phyloP scores from a whole-genome alignment of 2,888 invertebrate genomes.

The Catonia carolina region DNA sequence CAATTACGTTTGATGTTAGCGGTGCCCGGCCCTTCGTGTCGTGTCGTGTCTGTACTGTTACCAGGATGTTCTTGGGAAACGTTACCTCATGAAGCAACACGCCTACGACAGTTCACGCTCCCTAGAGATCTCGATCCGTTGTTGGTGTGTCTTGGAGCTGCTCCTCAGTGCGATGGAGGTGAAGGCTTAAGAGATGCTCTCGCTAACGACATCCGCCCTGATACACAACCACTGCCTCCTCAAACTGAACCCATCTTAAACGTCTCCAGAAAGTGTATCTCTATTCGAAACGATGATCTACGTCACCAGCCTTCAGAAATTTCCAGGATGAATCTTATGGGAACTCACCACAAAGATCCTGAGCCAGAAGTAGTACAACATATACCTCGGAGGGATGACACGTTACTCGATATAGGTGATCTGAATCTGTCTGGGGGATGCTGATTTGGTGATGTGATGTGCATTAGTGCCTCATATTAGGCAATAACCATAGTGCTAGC shows the following conservation, averaged over 20 bases:
- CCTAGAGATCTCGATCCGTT: constrained; percentile 32
- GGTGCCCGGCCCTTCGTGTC: constrained; percentile 28
- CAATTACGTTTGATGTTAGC: constrained; percentile 28
- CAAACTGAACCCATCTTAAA: background rate
- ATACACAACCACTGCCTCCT: background rate
- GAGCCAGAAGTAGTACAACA: too few relatives aligned
- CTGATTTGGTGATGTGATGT: background rate
- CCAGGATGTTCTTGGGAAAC: constrained; percentile 32
- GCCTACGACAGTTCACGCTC: constrained; percentile 31
- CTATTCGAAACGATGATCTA: background rate
- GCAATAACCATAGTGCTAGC: too few relatives aligned
- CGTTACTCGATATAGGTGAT: background rate
- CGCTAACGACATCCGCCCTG: background rate
- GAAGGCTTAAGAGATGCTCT: constrained; percentile 28
- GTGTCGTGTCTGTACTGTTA: constrained; percentile 30
- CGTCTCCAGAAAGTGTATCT: background rate
- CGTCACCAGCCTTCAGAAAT: background rate
- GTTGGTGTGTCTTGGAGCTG: constrained; percentile 30
- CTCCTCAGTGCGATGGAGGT: constrained; percentile 32
- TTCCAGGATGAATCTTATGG: too few relatives aligned
- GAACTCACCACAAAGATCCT: too few relatives aligned
- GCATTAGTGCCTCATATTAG: background rate
- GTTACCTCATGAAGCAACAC: constrained; percentile 30
- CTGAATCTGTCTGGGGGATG: constrained; percentile 6
- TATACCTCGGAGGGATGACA: background rate